Evolutionary conservation across 2,113 vertebrate species (phyloP), one percentile per base, ranked within the genome.

Genomic region (Crocuta crocuta): DNA sequence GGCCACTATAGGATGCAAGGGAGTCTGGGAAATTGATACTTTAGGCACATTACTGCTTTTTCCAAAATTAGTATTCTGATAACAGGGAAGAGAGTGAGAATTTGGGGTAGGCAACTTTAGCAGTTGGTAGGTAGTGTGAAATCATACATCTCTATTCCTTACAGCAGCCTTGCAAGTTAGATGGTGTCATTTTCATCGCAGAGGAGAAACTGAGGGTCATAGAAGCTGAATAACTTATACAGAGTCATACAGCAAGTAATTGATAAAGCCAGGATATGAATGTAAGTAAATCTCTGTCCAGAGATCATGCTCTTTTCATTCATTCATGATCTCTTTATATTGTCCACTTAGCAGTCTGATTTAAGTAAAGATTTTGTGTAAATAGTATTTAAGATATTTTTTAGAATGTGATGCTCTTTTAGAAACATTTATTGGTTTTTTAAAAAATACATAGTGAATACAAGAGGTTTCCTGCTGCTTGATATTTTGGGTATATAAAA

Each of bases 311-410:
- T 53, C 53, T 92, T 88, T 86, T 8, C 53, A 17, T 55, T 55
- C 12, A 50, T 92, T 91, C 23, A n/a, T 43, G 43, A 23, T 78
- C 55, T 90, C 58, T 79, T 71, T 93, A n/a, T 95, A 94, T 66
- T 95, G 26, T 92, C 61, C 28, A 71, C 26, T 91, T 92, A 78
- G 83, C 33, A 92, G 28, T 73, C 39, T 68, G 26, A 81, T 85
- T 94, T 96, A 89, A 96, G 73, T 86, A 92, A 95, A 91, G 50
- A 92, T 85, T 96, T 93, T 92, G 15, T 89, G 82, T 80, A 93
- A 89, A 80, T 93, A 88, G 6, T 82, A 73, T 74, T 50, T 89
- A 92, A 92, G 91, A 83, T 97, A 43, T 81, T 45, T 95, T 93
- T 76, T 96, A 91, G 89, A 83, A 82, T 90, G 11, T 81, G 58